A percentile compares a stretch with the other conserved stretches of the same genome.
Conservation (phyloP, 2,113 vertebrate genomes). For the Onychostoma macrolepis region DNA sequence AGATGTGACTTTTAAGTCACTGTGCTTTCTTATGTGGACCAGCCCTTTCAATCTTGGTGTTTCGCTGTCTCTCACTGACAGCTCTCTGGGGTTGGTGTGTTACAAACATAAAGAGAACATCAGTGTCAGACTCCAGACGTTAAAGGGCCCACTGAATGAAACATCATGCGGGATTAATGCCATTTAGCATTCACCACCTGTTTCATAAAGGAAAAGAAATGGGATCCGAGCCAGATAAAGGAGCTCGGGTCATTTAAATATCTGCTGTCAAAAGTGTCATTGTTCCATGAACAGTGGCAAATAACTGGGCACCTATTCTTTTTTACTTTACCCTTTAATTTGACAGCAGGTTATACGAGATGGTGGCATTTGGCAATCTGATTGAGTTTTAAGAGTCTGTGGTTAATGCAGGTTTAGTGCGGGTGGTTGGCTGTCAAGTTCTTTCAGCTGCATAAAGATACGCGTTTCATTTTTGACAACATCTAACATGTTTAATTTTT, state of each 20-base stretch:
- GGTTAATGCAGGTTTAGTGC: not conserved
- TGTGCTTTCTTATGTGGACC: not conserved
- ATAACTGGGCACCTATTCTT: slow-evolving; percentile 6
- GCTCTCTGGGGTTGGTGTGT: not conserved
- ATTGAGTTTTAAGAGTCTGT: slow-evolving; percentile 13
- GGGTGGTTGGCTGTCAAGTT: not conserved
- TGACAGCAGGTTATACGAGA: slow-evolving; percentile 5
- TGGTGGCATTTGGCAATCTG: slow-evolving; percentile 17
- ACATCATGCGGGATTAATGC: slow-evolving; percentile 38
- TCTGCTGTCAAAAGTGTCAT: slow-evolving; percentile 17
- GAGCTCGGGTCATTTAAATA: slow-evolving; percentile 32
- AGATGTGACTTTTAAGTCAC: not conserved
- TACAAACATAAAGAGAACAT: slow-evolving; percentile 4
- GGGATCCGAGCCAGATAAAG: not conserved
- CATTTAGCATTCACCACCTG: slow-evolving; percentile 26
- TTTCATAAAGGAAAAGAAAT: slow-evolving; percentile 42
- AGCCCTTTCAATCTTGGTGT: not conserved
- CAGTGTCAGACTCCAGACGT: slow-evolving; percentile 1
- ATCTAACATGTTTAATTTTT: too few species aligned
- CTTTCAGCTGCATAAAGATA: not conserved
- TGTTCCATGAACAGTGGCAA: not conserved
- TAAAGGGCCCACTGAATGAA: not conserved
- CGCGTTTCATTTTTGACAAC: not conserved
- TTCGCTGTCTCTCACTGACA: not conserved
- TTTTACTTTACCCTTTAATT: slow-evolving; percentile 19